phyloP scores from a whole-genome alignment of 1,140 invertebrate species.

The Drosophila nannoptera region DNA sequence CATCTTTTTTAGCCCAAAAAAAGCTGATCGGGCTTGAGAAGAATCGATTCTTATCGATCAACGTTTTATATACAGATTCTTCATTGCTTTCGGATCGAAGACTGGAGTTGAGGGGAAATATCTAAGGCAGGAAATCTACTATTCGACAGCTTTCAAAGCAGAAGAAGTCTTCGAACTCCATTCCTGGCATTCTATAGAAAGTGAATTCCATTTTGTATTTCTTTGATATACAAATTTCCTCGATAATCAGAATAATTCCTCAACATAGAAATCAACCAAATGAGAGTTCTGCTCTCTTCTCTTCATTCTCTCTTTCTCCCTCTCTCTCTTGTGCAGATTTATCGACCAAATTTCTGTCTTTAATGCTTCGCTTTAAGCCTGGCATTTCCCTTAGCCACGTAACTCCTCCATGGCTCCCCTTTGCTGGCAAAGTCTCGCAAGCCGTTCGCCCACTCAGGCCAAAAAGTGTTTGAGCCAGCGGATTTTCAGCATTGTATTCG shows the following conservation, averaged over 20 bases:
- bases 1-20: conserved; percentile 3
- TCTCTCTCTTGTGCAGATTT: not conserved
- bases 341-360: not conserved
- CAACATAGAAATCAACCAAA: too few species aligned
- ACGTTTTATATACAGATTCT: not conserved
- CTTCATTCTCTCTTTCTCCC: too few species aligned
- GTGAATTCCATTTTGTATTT: too few species aligned
- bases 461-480: conserved; percentile 25
- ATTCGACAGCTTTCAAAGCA: too few species aligned
- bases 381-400: not conserved
- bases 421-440: conserved; percentile 14
- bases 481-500: conserved; percentile 20
- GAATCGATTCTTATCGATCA: not conserved
- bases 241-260: too few species aligned
- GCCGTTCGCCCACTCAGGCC: conserved; percentile 6
- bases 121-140: too few species aligned
- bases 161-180: too few species aligned
- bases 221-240: too few species aligned
- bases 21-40: not conserved
- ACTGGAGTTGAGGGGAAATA: too few species aligned
- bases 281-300: too few species aligned
- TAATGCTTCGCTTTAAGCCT: not conserved
- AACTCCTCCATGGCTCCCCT: too few species aligned
- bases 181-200: too few species aligned
- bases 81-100: not conserved